A percentile compares a stretch with the other conserved stretches of the same genome.
phyloP scores from a whole-genome alignment of 2,113 vertebrate species.

The Cephalopterus ornatus region DNA sequence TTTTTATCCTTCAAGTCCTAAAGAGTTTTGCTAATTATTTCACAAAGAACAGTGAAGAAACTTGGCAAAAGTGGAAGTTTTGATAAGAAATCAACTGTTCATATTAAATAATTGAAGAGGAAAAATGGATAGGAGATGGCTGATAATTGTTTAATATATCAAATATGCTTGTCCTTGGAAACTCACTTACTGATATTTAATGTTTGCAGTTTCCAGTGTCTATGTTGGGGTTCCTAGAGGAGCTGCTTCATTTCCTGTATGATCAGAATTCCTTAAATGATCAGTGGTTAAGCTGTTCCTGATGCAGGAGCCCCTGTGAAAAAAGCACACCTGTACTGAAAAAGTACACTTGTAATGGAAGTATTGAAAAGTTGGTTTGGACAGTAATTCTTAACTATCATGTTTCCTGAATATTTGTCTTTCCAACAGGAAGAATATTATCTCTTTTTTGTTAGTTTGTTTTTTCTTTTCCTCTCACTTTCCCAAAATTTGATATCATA shows the following conservation, averaged over 20 bases:
- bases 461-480: background rate
- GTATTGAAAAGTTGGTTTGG: background rate
- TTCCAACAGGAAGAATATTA: background rate
- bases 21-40: background rate
- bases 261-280: background rate
- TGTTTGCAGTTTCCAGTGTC: background rate
- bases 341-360: background rate
- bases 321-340: background rate
- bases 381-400: background rate
- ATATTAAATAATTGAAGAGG: background rate
- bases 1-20: background rate
- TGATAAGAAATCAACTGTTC: background rate
- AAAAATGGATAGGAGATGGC: background rate
- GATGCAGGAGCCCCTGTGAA: background rate
- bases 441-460: background rate
- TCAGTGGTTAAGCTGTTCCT: background rate
- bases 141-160: background rate
- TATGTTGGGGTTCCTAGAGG: background rate
- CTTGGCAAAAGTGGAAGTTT: background rate
- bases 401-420: background rate
- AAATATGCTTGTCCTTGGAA: background rate
- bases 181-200: background rate
- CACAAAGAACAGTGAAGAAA: background rate
- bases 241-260: background rate
- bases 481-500: background rate